Evolutionary conservation across 2,888 invertebrate genomes (phyloP), one percentile per base, ranked within the genome.

Genomic region (Athripsodes cinereus): DNA sequence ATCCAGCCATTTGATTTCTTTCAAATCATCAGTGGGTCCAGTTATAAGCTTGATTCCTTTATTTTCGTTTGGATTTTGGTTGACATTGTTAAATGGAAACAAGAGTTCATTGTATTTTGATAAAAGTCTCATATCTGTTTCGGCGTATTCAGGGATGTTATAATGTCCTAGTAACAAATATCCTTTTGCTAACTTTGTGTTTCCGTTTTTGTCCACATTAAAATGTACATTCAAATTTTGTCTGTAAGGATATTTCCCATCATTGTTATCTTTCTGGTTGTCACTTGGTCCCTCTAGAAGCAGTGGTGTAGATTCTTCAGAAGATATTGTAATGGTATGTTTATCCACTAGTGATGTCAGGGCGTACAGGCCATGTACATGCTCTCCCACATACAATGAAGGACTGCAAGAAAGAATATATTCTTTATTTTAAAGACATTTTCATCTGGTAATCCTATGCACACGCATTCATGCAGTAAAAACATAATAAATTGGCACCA

Each of bases 261-360:
- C 64, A 21, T 70, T 61, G 19, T 63, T 53, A 68, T 65, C 0
- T 68, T 68, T 2, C 67, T 67, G 46, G n/a, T 69, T 65, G n/a
- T 68, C 68, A 3, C 68, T 65, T 46, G 92, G 91, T 0, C 92
- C 92, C 68, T 88, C 90, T 1, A 92, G 71, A 11, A 92, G 75
- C 57, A 90, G 77, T 0, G 87, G 85, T 13, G 78, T 81, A 44
- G 86, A 81, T 67, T 86, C 87, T 2, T 86, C 83, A 2, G 86
- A 82, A 1, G 85, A 83, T 71, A 93, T 90, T 6, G 92, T 89
- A 11, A 91, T 88, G 2, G 91, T 89, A 64, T 88, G 86, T 67
- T 95, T 91, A 76, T 97, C 96, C 1, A 96, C 95, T 21, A 96
- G 76, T 0, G 96, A 92, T 1, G 95, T 92, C 54, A 97, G 73